Evolutionary conservation across 2,888 invertebrate genomes (phyloP), one percentile per base, ranked within the genome.

Genomic region (Nephrocerus scutellatus): DNA sequence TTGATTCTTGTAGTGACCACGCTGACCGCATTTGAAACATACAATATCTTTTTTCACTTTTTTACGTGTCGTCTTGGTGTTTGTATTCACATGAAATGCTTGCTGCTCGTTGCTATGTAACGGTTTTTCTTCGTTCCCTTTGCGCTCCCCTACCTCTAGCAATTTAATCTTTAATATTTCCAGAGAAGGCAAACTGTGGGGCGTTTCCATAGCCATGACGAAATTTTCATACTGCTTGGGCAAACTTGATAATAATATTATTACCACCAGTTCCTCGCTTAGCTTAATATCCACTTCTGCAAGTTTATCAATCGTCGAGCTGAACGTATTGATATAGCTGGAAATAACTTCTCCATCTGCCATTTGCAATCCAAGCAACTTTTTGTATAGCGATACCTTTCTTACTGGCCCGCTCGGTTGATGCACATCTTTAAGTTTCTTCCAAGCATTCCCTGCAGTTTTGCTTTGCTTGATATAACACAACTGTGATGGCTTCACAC

Each of bases 371-470:
- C 43, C 30, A 15, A 44, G 44, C 36, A 41, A 23, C 31, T 44
- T 42, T 20, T 44, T 44, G 28, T 47, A 42, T 8, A 44, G 46
- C 24, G 39, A 44, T 16, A 47, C 39, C 18, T 44, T 44, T 37
- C 41, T 31, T 22, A 40, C 41, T 16, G 41, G 44, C 5, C 44
- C 46, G 15, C 41, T 43, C 8, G 43, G 43, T 19, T 44, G 43
- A 36, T 43, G 31, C 1, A 43, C 35, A 15, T 42, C 39, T 33
- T 41, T 44, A 1, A 44, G 36, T 22, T 26, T 39, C 19, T 39
- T 33, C 37, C 40, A 43, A 9, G 36, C 41, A 39, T 20, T 33
- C n/a, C 30, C 41, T 39, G 41, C 38, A 30, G 41, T 36, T 20
- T 32, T 35, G 24, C 32, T 30, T 22, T 43, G 33, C 30, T 40